Evolutionary conservation across 2,113 vertebrate genomes (phyloP).

Genomic region (Oryzias woworae): DNA sequence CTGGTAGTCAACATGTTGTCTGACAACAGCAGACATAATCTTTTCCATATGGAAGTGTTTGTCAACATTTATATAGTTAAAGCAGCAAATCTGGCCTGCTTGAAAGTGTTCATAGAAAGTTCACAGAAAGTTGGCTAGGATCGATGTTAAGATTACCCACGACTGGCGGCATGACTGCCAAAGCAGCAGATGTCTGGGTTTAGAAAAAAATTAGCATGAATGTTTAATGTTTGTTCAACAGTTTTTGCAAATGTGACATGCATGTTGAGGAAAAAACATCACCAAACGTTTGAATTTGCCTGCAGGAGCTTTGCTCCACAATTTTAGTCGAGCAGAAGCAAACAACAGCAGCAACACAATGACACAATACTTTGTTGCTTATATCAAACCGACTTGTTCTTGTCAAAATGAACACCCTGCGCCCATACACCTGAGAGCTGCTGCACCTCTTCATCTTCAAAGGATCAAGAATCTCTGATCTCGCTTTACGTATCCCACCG

Average conservation of each 20-base stretch:
- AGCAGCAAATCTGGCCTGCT: background rate
- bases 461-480: background rate
- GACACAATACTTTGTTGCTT: background rate
- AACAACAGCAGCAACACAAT: background rate
- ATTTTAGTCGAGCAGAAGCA: background rate
- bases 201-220: background rate
- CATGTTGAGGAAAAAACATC: background rate
- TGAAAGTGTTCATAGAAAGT: background rate
- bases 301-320: background rate
- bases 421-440: background rate
- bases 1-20: slow-evolving; percentile 2
- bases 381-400: no score
- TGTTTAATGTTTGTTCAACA: background rate
- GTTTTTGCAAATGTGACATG: background rate
- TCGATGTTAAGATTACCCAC: background rate
- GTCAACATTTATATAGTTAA: background rate
- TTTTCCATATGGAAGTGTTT: slow-evolving; percentile 3
- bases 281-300: background rate
- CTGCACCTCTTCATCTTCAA: background rate
- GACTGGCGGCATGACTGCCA: background rate
- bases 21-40: slow-evolving; percentile 3
- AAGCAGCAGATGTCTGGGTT: background rate
- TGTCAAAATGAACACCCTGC: no score
- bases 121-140: background rate
- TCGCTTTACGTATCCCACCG: background rate